Base-by-base conservation (phyloP, 2,888 invertebrate genomes). In the Drosophila kanekoi region DNA sequence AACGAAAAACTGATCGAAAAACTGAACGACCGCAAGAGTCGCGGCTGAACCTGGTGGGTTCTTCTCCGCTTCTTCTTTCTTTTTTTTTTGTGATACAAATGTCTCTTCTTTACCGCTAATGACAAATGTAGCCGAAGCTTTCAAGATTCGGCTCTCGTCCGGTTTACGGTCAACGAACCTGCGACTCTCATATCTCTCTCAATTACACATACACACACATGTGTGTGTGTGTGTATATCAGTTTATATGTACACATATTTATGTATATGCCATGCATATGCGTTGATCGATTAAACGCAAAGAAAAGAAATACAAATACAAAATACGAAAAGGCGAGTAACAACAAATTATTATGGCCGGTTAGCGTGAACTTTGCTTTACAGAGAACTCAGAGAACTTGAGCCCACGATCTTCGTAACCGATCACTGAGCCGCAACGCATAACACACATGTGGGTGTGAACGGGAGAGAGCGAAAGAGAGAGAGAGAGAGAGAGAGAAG, bases 111-210 rank as follows among this genome's bases (percentile, higher is more conserved):
- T 69, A 61, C 59, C 65, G 76, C 77, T 79, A 79, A 77, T 77
- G 81, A 84, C 76, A 79, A 85, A 87, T 74, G 81, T 79, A 77
- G 82, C 70, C 73, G 49, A 43, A 74, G 60, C 51, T 68, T 76
- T 83, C 74, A 65, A 84, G 77, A 66, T 87, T 80, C 57, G 66
- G 72, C 85, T 72, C 67, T 81, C 85, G 89, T 85, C 86, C 88
- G 86, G 80, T 71, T 89, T 78, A 88, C 89, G 89, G 85, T 89
- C 85, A 86, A 82, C 72, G 85, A 86, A 89, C 85, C 57, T 77
- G 53, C 62, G 47, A 37, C 72, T 59, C 63, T 56, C 66, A 57
- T 76, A 76, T 52, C 64, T 58, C 72, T 48, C 53, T 58, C 62
- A 38, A 57, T 47, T 44, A 35, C 52, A 49, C 18, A 38, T 41